Evolutionary conservation across 2,888 invertebrate species (phyloP), one percentile per base, ranked within the genome.

Genomic region (Encarsia formosa): DNA sequence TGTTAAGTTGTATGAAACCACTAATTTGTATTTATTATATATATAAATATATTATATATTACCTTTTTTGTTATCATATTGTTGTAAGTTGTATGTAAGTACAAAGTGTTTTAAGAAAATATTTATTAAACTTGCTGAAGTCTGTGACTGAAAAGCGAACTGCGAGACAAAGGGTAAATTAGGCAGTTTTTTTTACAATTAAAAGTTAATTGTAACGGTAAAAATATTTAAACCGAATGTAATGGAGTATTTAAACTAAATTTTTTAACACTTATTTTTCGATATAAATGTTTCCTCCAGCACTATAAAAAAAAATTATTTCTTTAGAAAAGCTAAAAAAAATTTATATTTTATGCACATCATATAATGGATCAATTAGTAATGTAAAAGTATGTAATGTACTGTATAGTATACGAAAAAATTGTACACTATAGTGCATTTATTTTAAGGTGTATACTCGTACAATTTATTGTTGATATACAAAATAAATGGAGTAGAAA

Each of bases 1-100:
- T 55, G 56, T 51, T 35, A 62, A 65, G 59, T 60, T 60, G 59
- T 61, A 61, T 61, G 55, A 57, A 51, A 58, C 41, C 16, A 43
- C 52, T 37, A 54, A 26, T 40, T 54, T 59, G 37, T 55, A 56
- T 54, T 56, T 57, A 54, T 56, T 53, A 50, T 50, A 41, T 53
- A 54, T 57, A 44, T 44, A 44, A 50, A 53, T 56, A 44, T 53
- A 54, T 57, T 47, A 34, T n/a, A n/a, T n/a, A n/a, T n/a, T n/a
- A n/a, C n/a, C 39, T 19, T 41, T 54, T 54, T 52, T 54, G 47
- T 57, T 46, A 52, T 43, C 47, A 35, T 39, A 52, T 52, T 47
- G 34, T 50, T 56, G 42, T 54, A 46, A 49, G 50, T 44, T 40
- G 39, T 49, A 38, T 46, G 46, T 45, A 46, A 52, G 52, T 56